Percentiles rank a stretch among this genome's conserved stretches.
Evolutionary conservation across 2,113 vertebrate genomes (phyloP).

Genomic region (Peucedramus taeniatus): DNA sequence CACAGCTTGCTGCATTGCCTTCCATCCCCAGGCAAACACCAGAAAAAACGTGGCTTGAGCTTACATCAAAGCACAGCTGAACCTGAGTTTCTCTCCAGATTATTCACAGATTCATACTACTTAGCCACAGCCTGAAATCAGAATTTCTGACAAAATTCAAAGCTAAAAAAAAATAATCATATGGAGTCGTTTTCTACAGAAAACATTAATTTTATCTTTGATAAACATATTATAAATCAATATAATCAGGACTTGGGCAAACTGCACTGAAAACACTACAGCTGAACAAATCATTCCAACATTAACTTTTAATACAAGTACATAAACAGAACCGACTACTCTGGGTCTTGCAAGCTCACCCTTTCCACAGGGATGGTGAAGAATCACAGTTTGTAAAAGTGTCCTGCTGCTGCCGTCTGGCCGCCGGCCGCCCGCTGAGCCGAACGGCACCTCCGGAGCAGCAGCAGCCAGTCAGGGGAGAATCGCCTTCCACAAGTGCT

Average conservation of each 20-base stretch:
- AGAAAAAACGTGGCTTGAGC: rapidly evolving
- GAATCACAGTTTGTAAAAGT: not conserved
- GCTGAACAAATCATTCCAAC: not conserved
- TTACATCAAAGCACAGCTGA: not conserved
- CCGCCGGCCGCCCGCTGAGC: not conserved
- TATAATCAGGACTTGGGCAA: not conserved
- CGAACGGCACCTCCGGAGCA: not conserved
- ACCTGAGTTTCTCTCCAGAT: not conserved
- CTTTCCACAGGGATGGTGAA: not conserved
- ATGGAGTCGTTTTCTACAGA: not conserved
- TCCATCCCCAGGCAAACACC: not conserved
- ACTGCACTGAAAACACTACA: not conserved
- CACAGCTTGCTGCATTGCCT: rapidly evolving
- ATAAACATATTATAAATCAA: not conserved
- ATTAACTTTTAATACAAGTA: not conserved
- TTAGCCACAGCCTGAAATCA: not conserved
- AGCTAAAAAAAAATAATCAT: not conserved
- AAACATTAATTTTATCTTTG: not conserved
- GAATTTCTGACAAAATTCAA: not conserved
- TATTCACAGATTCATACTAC: not conserved
- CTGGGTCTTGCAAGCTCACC: not conserved
- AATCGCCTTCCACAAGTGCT: not conserved
- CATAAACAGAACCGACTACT: not conserved
- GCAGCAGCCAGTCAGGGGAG: not conserved
- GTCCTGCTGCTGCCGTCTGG: slow-evolving; percentile 48